Evolutionary conservation across 2,113 vertebrate species (phyloP), one percentile per base, ranked within the genome.

Genomic region (Columba livia): DNA sequence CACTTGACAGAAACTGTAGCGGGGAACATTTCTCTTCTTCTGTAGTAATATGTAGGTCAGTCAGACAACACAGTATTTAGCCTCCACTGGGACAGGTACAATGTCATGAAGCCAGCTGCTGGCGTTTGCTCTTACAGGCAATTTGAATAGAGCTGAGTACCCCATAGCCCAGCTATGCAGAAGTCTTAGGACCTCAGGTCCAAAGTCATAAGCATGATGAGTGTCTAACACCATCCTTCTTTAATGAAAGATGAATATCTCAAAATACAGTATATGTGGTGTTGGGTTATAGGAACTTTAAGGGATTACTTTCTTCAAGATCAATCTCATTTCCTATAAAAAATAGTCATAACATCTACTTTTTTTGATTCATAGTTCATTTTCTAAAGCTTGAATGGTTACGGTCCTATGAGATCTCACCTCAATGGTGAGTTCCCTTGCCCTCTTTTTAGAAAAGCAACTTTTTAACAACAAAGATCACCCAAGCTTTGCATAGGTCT

Each of bases 31-130:
- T 88, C 72, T 94, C 88, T 90, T 81, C 53, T 79, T 82, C 82
- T 93, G 84, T 82, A 94, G 90, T 89, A 78, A 94, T 96, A 96
- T 94, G 89, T 96, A 96, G 94, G 96, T 97, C 95, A 97, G 77
- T 92, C 92, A 94, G 83, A 88, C 80, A 93, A 94, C 64, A 58
- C 34, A 75, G 67, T 85, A 75, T 88, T 92, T 82, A 87, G 92
- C 69, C 61, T 93, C 85, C 88, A 10, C 58, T 84, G 92, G 78
- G 92, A 88, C 88, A 95, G 95, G 91, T 94, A 94, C 4, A 15
- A 64, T 72, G 89, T 78, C 91, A 89, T 1, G 1, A 79, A 96
- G 71, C 82, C 83, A 90, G 73, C 25, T 20, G 11, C 77, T 25
- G 12, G 64, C 83, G 50, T 73, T 89, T 66, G 50, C 54, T 80